These are phyloP conservation scores for Dinoponera quadriceps DNA, from an alignment of 1,140 invertebrate species.

Conservation along the genomic window DNA sequence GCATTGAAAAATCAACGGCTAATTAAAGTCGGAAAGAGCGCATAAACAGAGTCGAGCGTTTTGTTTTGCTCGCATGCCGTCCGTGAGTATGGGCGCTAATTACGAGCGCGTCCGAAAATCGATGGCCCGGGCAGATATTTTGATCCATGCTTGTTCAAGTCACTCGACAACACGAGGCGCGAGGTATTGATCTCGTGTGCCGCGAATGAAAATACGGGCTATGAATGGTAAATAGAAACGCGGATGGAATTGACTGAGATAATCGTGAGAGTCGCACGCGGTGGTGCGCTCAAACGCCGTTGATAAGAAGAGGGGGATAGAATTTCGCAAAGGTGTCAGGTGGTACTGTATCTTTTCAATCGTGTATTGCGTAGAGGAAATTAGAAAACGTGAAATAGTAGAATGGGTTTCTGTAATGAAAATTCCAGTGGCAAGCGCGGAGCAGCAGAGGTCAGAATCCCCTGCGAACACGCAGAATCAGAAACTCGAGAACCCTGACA, in stretches of 20 bases:
- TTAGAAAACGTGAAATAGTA: slow-evolving; percentile 69
- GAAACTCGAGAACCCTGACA: slow-evolving; percentile 84
- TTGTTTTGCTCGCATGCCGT: neutral
- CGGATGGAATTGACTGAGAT: slow-evolving; percentile 64
- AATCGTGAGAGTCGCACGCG: slow-evolving; percentile 60
- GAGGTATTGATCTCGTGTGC: slow-evolving; percentile 51
- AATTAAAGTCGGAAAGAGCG: no score
- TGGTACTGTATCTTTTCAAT: slow-evolving; percentile 48
- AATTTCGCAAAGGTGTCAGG: slow-evolving; percentile 3
- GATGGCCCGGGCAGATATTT: slow-evolving; percentile 33
- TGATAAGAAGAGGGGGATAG: neutral
- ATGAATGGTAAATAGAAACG: slow-evolving; percentile 72
- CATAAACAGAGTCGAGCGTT: no score
- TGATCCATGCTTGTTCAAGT: slow-evolving; percentile 29
- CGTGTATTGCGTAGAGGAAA: slow-evolving; percentile 45
- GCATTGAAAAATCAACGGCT: neutral
- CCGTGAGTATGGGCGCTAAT: slow-evolving; percentile 19
- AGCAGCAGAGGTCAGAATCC: slow-evolving; percentile 85
- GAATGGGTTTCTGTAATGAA: slow-evolving; percentile 78
- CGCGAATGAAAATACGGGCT: slow-evolving; percentile 44
- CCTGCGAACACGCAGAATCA: slow-evolving; percentile 83
- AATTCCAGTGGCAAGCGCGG: slow-evolving; percentile 85
- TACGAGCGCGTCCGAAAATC: slow-evolving; percentile 2
- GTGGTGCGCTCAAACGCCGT: neutral
- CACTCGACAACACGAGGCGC: slow-evolving; percentile 35